Evolutionary conservation across 35 echinoderm and acorn worm species (phyloP).

Genomic region (Apostichopus parvimensis): DNA sequence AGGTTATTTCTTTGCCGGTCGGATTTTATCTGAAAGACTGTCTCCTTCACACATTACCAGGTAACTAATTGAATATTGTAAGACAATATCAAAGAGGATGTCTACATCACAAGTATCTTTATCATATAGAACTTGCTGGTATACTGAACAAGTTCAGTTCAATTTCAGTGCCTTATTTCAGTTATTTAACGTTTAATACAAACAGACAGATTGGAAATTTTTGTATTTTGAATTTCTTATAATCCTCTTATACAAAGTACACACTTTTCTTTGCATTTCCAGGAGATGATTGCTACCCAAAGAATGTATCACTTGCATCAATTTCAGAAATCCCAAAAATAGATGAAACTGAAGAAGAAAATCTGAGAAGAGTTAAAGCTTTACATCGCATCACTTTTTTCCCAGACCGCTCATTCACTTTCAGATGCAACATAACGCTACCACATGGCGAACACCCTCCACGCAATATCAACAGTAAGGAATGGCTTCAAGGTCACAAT

Average conservation of each 20-base stretch:
- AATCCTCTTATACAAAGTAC: too few species aligned
- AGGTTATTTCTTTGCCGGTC: background rate
- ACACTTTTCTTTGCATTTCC: background rate
- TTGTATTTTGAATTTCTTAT: too few species aligned
- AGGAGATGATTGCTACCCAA: conserved; percentile 37
- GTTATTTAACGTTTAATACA: too few species aligned
- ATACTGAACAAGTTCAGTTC: too few species aligned
- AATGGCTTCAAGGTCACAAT: background rate
- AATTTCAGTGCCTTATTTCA: too few species aligned
- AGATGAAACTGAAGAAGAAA: conserved; percentile 45
- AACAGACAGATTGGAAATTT: too few species aligned
- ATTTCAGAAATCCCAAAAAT: conserved; percentile 33
- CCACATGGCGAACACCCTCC: conserved; percentile 23
- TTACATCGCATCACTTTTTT: conserved; percentile 26
- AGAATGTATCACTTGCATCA: background rate
- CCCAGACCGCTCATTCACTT: background rate
- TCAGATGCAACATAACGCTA: conserved; percentile 20
- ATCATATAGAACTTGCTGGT: too few species aligned
- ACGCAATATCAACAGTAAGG: background rate
- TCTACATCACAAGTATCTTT: too few species aligned
- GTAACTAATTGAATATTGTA: background rate
- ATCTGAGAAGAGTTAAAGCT: background rate
- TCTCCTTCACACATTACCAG: background rate
- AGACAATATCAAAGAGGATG: background rate
- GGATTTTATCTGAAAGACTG: conserved; percentile 9